Evolutionary conservation across 30 jellyfish, hydroid and myxozoan genomes (phyloP), one percentile per base, ranked within the genome.

Genomic region (Phacellophora camtschatica): DNA sequence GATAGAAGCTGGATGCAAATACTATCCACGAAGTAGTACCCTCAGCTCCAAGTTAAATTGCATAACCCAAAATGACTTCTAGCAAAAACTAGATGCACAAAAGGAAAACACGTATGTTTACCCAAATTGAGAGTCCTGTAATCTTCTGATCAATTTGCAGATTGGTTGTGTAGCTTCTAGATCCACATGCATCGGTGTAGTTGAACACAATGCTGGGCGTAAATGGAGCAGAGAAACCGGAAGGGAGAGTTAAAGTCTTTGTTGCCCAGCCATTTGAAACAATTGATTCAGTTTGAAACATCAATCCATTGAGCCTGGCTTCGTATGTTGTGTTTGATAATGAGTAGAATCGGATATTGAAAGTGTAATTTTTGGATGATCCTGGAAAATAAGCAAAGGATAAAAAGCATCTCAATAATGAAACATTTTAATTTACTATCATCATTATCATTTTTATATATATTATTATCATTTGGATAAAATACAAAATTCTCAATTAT

Each of bases 181-280:
- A 13, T 11, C 30, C 42, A 35, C 89, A 77, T 48, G 16, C 24
- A 48, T 77, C 89, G 1, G 89, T 77, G 41, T 77, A 77, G 49
- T 77, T 61, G 63, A 77, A 77, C 3, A 33, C 66, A 24, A 75
- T 54, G 24, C 27, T 75, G 55, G 20, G 62, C 66, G 9, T 62
- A 1, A 71, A 34, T 7, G 89, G 89, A 62, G 89, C 71, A 22
- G n/a, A 32, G 24, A 46, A 59, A 9, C 50, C 81, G 3, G 48
- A 10, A n/a, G 89, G 81, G 8, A 77, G 64, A 8, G 65, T 15
- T 24, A 77, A 61, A 11, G 18, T 18, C 37, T 28, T 42, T 9
- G 55, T 48, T 6, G 74, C 63, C 81, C 54, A 39, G 0, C 89
- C 89, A 13, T 27, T 62, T 9, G 71, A 29, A 45, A 9, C 43